Evolutionary conservation across 2,113 vertebrate genomes (phyloP), one percentile per base, ranked within the genome.

Genomic region (Phalacrocorax brasilianus): DNA sequence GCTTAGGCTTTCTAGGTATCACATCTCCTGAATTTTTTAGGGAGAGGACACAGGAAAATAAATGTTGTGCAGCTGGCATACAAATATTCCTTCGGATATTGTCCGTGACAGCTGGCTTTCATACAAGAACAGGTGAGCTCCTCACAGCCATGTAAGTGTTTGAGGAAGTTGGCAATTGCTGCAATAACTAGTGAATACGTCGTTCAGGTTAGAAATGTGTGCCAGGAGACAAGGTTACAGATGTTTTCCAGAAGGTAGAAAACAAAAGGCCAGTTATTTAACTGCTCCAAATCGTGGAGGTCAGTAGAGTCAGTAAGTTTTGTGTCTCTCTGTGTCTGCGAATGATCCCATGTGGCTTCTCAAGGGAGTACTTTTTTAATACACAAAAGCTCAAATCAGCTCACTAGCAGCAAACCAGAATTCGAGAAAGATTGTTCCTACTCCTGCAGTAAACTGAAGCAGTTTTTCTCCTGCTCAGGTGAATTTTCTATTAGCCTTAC

Each of bases 81-180:
- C n/a, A 80, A 86, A 68, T 53, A 75, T 45, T 61, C 23, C 24
- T 78, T 59, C 85, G 68, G 35, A 53, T 80, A 68, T 78, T 67
- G 24, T 52, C 56, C 7, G 0, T 35, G 56, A 63, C 30, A 78
- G 35, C 1, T 93, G 73, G 73, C n/a, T 65, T 2, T 63, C n/a
- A 32, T 6, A 24, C 17, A 87, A 44, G 68, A 90, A 38, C 68
- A 91, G 76, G 79, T 88, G 72, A 94, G 84, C 61, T 89, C 17
- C 56, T 75, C 40, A 42, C 20, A 86, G 76, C 24, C 38, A 7
- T 45, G 35, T 26, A 53, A 77, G 35, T 35, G 45, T 68, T 81
- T 87, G 73, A 92, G 92, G 88, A 96, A 91, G 86, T n/a, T 89
- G 61, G 67, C 82, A 84, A 59, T 49, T 95, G 61, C 56, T 44